Percentiles rank a stretch among this genome's conserved stretches.
These are phyloP conservation scores for Boloria euphrosyne DNA, from an alignment of 2,888 invertebrate genomes.

Conservation along the genomic window DNA sequence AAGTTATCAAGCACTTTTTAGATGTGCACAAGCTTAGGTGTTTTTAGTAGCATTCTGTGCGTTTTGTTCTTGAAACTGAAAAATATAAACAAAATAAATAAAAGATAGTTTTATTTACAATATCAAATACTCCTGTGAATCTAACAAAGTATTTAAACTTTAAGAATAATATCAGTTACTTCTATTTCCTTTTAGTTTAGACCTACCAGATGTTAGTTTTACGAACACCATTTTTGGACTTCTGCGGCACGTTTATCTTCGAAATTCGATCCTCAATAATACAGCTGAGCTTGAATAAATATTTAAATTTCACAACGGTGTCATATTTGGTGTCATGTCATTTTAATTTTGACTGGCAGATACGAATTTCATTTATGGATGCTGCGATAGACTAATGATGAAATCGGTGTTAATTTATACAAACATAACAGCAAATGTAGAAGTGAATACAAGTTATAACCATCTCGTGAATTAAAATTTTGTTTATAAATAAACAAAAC, in stretches of 20 bases:
- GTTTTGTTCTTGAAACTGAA: too few species aligned
- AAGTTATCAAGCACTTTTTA: too few species aligned
- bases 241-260: background rate
- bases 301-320: background rate
- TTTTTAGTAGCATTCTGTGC: too few species aligned
- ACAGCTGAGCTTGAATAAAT: conserved; percentile 1
- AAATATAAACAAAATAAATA: too few species aligned
- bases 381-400: background rate
- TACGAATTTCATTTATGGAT: background rate
- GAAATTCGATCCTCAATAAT: background rate
- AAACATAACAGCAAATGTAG: too few species aligned
- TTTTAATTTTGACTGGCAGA: conserved; percentile 3
- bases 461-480: too few species aligned
- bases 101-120: too few species aligned
- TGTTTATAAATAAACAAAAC: too few species aligned
- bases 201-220: conserved; percentile 13
- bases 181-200: background rate
- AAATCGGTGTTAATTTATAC: background rate
- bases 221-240: conserved; percentile 11
- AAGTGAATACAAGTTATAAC: too few species aligned
- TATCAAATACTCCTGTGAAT: too few species aligned
- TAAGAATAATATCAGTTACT: conserved; percentile 9
- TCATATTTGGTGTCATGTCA: conserved; percentile 2
- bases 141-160: too few species aligned
- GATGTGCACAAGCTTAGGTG: too few species aligned